Base-by-base conservation (phyloP, 2,888 invertebrate genomes). In the Campoletis raptor region DNA sequence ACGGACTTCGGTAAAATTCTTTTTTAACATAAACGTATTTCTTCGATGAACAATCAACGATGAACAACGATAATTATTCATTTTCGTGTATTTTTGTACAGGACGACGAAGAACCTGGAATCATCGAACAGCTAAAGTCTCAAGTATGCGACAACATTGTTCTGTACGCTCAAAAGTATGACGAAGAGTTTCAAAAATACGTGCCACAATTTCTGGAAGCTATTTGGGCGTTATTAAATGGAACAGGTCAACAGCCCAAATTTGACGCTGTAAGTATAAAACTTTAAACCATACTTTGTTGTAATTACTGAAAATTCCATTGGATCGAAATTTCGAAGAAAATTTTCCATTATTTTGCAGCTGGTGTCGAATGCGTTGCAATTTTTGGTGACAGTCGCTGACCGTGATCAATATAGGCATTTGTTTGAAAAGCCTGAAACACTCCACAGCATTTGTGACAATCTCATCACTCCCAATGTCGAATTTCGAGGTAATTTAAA, bases 391-490 rank as follows among this genome's bases (percentile, higher is more conserved):
- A 98, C 98, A 76, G 98, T 99, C 9, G 99, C 99, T 0, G 98
- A 99, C 93, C 96, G 99, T 90, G 96, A 97, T 61, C 97, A 97
- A 87, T 98, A 99, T 94, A 97, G 98, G 89, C 95, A 96, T 88
- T 95, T 99, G 45, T 99, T 99, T 93, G 98, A 98, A 94, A 97
- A 98, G 93, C 97, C 98, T 0, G 96, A 96, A 73, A 98, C 98
- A 4, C 95, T 99, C 8, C 97, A 97, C 89, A 97, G 97, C 91
- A 99, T 99, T 88, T 99, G 99, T 94, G 98, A 99, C 94, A 99
- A 99, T 94, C 98, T 99, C n/a, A 98, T 99, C 91, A 98, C 99
- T 91, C 99, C 99, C 0, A 99, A 99, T 94, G 98, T 99, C 96
- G 98, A 99, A 94, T 98, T 99, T 90, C 96, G 99, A 95, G 97